Percentiles rank a stretch among this genome's conserved stretches.
phyloP scores from a whole-genome alignment of 2,888 invertebrate species.

The Macrosoma leucophasiata region DNA sequence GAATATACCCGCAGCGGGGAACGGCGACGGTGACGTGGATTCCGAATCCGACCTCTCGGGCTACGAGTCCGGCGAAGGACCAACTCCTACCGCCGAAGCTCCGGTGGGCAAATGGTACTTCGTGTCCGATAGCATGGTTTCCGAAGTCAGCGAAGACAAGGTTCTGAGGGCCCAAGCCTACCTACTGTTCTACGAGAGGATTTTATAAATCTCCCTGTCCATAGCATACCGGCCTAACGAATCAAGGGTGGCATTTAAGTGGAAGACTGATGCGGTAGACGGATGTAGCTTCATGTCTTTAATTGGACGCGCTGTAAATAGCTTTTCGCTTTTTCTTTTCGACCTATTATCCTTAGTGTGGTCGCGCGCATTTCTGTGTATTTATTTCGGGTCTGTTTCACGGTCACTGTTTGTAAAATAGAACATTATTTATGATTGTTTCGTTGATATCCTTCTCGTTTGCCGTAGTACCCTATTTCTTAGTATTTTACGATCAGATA shows the following conservation, averaged over 20 bases:
- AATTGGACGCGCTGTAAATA: constrained; percentile 45
- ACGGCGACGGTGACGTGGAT: constrained; percentile 59
- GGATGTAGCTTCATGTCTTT: constrained; percentile 30
- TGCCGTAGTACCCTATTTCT: constrained; percentile 7
- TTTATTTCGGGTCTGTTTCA: constrained; percentile 6
- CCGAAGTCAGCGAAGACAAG: constrained; percentile 84
- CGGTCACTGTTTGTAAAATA: constrained; percentile 3
- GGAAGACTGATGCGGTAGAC: constrained; percentile 51
- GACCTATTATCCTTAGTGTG: constrained; percentile 12
- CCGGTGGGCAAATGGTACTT: constrained; percentile 93
- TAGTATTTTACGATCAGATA: constrained; percentile 10
- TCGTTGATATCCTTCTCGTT: constrained; percentile 5
- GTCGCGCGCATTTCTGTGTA: constrained; percentile 12
- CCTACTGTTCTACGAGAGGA: constrained; percentile 96
- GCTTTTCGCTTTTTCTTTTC: constrained; percentile 30
- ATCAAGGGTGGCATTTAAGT: constrained; percentile 50
- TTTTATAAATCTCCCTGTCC: constrained; percentile 75
- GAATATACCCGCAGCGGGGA: constrained; percentile 64
- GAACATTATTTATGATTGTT: constrained; percentile 6
- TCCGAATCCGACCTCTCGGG: constrained; percentile 75
- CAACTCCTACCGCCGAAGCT: constrained; percentile 40
- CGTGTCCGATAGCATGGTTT: constrained; percentile 92
- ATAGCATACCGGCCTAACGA: constrained; percentile 37
- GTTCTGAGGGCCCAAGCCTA: constrained; percentile 94
- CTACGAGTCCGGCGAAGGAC: constrained; percentile 71